Base-by-base conservation (phyloP, 2,113 vertebrate species). In the Odocoileus hemionus region DNA sequence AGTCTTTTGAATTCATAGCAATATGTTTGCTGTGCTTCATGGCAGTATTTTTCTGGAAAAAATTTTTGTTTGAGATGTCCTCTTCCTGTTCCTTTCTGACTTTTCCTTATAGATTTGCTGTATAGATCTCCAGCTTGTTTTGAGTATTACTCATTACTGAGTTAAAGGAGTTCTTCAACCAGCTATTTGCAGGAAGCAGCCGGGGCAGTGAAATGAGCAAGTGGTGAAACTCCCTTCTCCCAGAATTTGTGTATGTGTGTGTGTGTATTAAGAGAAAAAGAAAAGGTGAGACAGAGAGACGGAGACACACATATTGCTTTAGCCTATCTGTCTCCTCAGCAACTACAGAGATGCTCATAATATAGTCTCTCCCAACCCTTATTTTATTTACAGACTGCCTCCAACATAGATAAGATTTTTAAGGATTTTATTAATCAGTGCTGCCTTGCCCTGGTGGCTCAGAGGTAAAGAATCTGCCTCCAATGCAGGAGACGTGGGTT, bases 1-100 rank as follows among this genome's bases (percentile, higher is more conserved):
- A 95, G 79, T n/a, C 25, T 33, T 95, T 95, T 90, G 47, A 80
- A 67, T 94, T 95, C 64, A 88, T 57, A 85, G 67, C 90, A 61
- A 2, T 94, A 25, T 84, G 50, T 89, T 91, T 91, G 30, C 19
- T 70, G 36, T 89, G 60, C 43, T 57, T 94, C 33, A 61, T 45
- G 43, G 28, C n/a, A 84, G 23, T 28, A 61, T 87, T 91, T 86
- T 91, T 60, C 67, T 39, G 67, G 84, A 83, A 86, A 79, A 25
- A 95, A 28, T 89, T n/a, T 95, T 93, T 67, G 67, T 91, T 13
- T 89, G 50, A 87, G 28, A n/a, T 89, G 86, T 70, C 36, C 74
- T 80, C 96, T 97, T 76, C 43, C 23, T 90, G 47, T 61, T 90
- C 45, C 28, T 70, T 85, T 89, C 3, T 16, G 90, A 15, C n/a